Evolutionary conservation across 2,797 vertebrate species (phyloP), one percentile per base, ranked within the genome.

Genomic region (Rhinatrema bivittatum): DNA sequence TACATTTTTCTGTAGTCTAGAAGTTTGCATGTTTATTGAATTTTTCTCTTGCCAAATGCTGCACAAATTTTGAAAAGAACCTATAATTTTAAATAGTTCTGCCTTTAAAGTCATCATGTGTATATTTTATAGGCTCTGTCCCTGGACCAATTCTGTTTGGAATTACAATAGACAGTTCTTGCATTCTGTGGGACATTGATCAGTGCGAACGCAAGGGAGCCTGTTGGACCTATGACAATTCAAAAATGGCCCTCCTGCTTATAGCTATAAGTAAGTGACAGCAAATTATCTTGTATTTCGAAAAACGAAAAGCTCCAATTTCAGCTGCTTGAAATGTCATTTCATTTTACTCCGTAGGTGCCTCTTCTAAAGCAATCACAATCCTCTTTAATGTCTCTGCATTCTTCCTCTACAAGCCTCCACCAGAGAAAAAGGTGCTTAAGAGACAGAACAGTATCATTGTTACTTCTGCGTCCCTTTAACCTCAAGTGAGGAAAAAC

Each of bases 121-220:
- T n/a, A n/a, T n/a, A n/a, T 12, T 50, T 56, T 60, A 33, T 32
- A 87, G 84, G 84, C 17, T 80, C 79, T 40, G 76, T 87, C 53
- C 84, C 84, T 37, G 84, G 84, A 29, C 84, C 83, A 11, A 78
- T 87, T 58, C 39, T 81, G 42, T 86, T 86, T 60, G 84, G 84
- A 7, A 7, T 66, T 42, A 51, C 65, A 28, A 87, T 87, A 60
- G 84, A 87, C 30, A 63, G 42, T 39, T 73, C 74, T 7, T 87
- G 84, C 40, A 50, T 53, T 25, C 57, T 87, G 4, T 87, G 84
- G 84, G 68, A 78, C 46, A 3, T 71, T 18, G 62, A 75, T 18
- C 64, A 82, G 16, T 85, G 83, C 61, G 62, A 63, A 16, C 29
- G 5, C 35, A 62, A 41, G 68, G 83, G 84, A 58, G 72, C 79